These are phyloP conservation scores for Cephalopterus ornatus DNA, from an alignment of 2,113 vertebrate genomes.

Conservation along the genomic window DNA sequence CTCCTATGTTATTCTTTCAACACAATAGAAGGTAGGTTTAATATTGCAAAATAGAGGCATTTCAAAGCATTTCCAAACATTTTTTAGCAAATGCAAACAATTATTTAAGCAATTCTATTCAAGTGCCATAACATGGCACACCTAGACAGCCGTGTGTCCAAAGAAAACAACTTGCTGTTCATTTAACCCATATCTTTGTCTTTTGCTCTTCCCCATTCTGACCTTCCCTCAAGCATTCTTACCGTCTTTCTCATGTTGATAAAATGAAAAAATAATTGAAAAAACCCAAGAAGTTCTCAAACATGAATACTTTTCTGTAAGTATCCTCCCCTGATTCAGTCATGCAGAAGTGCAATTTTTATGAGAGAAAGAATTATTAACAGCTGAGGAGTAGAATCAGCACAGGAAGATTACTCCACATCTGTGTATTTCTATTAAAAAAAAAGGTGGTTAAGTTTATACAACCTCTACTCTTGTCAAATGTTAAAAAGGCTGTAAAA, in stretches of 20 bases:
- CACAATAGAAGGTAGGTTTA: not conserved
- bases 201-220: not conserved
- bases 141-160: not conserved
- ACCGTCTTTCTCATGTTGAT: not conserved
- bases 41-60: not conserved
- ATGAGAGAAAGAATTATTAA: not conserved
- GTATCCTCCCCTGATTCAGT: not conserved
- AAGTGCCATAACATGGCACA: fast-evolving
- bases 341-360: not conserved
- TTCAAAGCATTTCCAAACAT: not conserved
- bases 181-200: not conserved
- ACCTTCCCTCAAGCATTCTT: not conserved
- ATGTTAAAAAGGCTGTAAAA: not conserved
- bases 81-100: not conserved
- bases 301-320: not conserved
- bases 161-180: not conserved
- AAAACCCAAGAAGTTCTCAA: not conserved
- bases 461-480: not conserved
- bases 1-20: not conserved
- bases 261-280: not conserved
- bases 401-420: not conserved
- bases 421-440: not conserved
- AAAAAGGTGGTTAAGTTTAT: not conserved
- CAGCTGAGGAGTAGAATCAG: not conserved
- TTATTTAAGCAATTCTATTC: not conserved